Evolutionary conservation across 2,797 vertebrate genomes (phyloP), one percentile per base, ranked within the genome.

Genomic region (Propithecus deckenii): DNA sequence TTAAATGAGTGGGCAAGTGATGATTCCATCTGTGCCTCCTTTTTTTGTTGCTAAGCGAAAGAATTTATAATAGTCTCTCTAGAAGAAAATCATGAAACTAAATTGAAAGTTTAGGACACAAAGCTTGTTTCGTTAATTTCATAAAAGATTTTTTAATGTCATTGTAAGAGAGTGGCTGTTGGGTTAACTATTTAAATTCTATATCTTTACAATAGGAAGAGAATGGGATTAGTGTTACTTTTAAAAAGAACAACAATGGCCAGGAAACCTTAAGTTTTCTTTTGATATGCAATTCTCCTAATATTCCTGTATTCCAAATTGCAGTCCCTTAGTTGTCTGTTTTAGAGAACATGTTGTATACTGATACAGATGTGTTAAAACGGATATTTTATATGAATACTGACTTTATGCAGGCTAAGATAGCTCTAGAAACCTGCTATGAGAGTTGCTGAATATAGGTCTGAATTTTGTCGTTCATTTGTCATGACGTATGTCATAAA

Each of bases 41-140:
- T 76, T 91, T 96, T 95, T 97, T 87, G 25, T 95, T 89, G 94
- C 91, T 91, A 93, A 98, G 65, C 46, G 89, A 94, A 96, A 96
- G 28, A 94, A 43, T 94, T 95, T 96, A 89, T 22, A 75, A 87
- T 84, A 69, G 50, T 83, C 91, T 95, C 46, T 96, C 55, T 95
- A 86, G 41, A 41, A 96, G 89, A 94, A 97, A 92, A 84, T 91
- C 79, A 30, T 95, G 86, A 86, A 90, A 57, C 18, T 97, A 1
- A 48, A 75, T 93, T 93, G 41, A 90, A 94, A 48, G 18, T 96
- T 97, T 72, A 61, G 57, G 76, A 38, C 38, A 69, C 52, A 91
- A 94, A 11, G 0, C 80, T 84, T 83, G 59, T 89, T 95, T 96
- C 12, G 61, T 74, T 95, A 86, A 94, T 91, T 97, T 96, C 57